phyloP scores from a whole-genome alignment of 2,888 invertebrate species.

The Salticus scenicus region DNA sequence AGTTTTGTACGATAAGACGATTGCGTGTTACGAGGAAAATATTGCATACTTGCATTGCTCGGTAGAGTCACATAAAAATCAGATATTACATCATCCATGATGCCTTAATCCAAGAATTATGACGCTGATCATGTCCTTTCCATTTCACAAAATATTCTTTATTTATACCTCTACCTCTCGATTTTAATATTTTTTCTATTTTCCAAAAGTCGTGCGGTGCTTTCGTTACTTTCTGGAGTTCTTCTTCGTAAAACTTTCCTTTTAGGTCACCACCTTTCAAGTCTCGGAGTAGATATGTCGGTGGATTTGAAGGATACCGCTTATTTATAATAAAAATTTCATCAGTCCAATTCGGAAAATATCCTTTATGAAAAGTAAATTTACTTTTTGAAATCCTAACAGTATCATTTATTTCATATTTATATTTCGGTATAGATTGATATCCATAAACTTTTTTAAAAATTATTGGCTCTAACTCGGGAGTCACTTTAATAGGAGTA shows the following conservation, averaged over 20 bases:
- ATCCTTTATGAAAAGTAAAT: constrained; percentile 38
- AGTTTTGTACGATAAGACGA: constrained; percentile 72
- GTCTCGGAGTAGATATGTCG: constrained; percentile 24
- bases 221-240: constrained; percentile 43
- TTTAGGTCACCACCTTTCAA: constrained; percentile 2
- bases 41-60: constrained; percentile 72
- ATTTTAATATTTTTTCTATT: constrained; percentile 41
- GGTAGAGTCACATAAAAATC: constrained; percentile 71
- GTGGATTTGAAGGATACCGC: background rate
- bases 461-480: background rate
- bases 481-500: constrained; percentile 19
- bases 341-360: constrained; percentile 40
- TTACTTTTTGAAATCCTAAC: constrained; percentile 34
- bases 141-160: constrained; percentile 52
- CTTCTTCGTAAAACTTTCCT: constrained; percentile 38
- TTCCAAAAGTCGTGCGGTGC: background rate
- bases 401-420: constrained; percentile 14
- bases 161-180: background rate
- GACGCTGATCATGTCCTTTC: constrained; percentile 25
- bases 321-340: constrained; percentile 37
- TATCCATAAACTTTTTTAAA: constrained; percentile 44
- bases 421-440: background rate
- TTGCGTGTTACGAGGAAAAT: constrained; percentile 73
- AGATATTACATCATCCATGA: constrained; percentile 13
- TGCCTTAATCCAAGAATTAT: constrained; percentile 41